phyloP scores from a whole-genome alignment of 1,140 invertebrate genomes.

The Popillia japonica region DNA sequence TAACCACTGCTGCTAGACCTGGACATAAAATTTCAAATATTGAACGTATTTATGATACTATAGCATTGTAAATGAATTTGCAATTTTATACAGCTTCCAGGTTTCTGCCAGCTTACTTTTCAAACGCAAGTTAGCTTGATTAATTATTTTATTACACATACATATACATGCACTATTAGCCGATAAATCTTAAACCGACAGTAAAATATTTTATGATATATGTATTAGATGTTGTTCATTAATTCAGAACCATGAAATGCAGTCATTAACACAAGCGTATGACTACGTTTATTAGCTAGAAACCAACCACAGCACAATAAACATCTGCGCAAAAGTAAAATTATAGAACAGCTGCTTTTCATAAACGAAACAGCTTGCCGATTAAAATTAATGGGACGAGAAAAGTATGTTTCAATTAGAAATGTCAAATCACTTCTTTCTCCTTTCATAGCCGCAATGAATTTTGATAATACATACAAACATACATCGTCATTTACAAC shows the following conservation, averaged over 20 bases:
- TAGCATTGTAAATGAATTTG: too few relatives aligned
- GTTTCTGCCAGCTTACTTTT: not conserved
- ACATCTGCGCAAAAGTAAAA: constrained; percentile 14
- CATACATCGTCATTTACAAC: not conserved
- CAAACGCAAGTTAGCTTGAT: not conserved
- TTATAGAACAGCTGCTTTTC: constrained; percentile 9
- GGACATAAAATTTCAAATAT: too few relatives aligned
- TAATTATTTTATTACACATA: constrained; percentile 15
- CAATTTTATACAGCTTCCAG: too few relatives aligned
- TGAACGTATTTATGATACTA: too few relatives aligned
- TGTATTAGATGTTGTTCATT: constrained; percentile 15
- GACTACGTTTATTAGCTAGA: not conserved
- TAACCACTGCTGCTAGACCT: too few relatives aligned
- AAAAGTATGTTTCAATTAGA: constrained; percentile 13
- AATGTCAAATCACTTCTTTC: not conserved
- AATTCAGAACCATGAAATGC: not conserved
- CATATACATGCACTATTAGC: constrained; percentile 1
- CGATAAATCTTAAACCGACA: not conserved
- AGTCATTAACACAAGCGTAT: constrained; percentile 7
- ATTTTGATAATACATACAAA: not conserved
- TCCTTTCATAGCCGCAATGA: not conserved
- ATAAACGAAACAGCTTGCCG: not conserved
- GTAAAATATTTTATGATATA: not conserved
- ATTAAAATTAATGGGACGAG: constrained; percentile 19
- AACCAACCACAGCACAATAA: not conserved